These are phyloP conservation scores for Phacellophora camtschatica DNA, from an alignment of 30 jellyfish, hydroid and myxozoan genomes.

Conservation along the genomic window DNA sequence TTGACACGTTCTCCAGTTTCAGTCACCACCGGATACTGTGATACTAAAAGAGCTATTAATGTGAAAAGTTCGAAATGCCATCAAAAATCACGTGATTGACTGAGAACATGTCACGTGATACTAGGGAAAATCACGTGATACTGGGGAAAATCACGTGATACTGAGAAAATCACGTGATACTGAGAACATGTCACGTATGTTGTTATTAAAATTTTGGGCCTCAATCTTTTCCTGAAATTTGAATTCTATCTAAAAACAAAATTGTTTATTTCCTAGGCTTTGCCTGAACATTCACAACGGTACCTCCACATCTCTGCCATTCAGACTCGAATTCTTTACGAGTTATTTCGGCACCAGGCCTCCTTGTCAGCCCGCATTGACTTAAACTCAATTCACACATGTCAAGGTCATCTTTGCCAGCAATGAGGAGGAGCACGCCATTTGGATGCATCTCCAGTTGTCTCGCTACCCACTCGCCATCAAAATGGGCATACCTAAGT, in stretches of 20 bases:
- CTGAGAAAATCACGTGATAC: no score
- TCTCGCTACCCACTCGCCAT: constrained; percentile 99
- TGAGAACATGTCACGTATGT: no score
- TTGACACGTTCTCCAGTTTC: no score
- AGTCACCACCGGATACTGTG: no score
- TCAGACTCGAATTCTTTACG: constrained; percentile 80
- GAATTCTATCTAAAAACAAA: not conserved
- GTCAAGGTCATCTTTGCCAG: constrained; percentile 93
- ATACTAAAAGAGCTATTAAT: no score
- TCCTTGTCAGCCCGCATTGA: constrained; percentile 80
- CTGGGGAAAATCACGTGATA: no score
- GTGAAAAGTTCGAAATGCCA: no score
- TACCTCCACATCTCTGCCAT: constrained; percentile 88
- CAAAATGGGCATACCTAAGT: constrained; percentile 99
- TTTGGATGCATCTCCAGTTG: constrained; percentile 95
- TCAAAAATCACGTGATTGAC: no score
- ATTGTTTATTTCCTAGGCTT: constrained; percentile 58
- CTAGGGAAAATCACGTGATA: no score
- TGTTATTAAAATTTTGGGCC: no score
- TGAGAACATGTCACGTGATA: no score
- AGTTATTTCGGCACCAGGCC: constrained; percentile 97
- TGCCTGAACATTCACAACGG: constrained; percentile 52
- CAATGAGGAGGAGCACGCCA: constrained; percentile 82
- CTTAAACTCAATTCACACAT: constrained; percentile 95
- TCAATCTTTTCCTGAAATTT: not conserved